Evolutionary conservation across 2,797 vertebrate genomes (phyloP), one percentile per base, ranked within the genome.

Genomic region (Eospalax fontanierii): DNA sequence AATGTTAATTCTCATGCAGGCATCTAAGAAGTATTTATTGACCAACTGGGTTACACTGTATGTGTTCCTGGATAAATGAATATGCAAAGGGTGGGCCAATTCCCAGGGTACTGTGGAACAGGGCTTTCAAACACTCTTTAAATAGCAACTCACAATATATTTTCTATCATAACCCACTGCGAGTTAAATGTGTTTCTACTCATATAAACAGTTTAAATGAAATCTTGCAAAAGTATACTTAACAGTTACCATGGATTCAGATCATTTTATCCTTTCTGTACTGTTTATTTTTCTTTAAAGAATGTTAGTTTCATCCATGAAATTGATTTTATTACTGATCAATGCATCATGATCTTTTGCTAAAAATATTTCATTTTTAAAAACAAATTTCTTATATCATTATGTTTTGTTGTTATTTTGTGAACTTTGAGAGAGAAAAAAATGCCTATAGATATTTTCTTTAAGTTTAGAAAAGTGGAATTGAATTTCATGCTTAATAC

Each of bases 401-500:
- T 71, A 46, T 80, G 26, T 57, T 76, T 68, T 85, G 6, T 50
- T 95, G 16, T 78, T 35, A 76, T 81, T 76, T 84, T 88, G 30
- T 82, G 50, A 75, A 80, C 8, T 81, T 50, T 54, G 57, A 19
- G 35, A 50, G 38, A 22, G 38, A 65, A 40, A 2, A 6, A 83
- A 54, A 12, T 54, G 9, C 50, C 78, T 68, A 11, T 61, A 65
- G 24, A 73, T 93, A 74, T 94, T 92, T 95, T 79, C 30, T 74
- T 93, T 94, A 76, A 46, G n/a, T 71, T 81, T 61, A 94, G 83
- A 79, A 92, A 90, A 86, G 38, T 63, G 4, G 26, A 93, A 38
- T 10, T 35, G 81, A 76, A 43, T 84, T 79, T 68, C 6, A 87
- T 66, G 40, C 40, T 85, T 82, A 86, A 73, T 16, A 28, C 35